Evolutionary conservation across 2,888 invertebrate genomes (phyloP).

Genomic region (Cataglyphis cursor): DNA sequence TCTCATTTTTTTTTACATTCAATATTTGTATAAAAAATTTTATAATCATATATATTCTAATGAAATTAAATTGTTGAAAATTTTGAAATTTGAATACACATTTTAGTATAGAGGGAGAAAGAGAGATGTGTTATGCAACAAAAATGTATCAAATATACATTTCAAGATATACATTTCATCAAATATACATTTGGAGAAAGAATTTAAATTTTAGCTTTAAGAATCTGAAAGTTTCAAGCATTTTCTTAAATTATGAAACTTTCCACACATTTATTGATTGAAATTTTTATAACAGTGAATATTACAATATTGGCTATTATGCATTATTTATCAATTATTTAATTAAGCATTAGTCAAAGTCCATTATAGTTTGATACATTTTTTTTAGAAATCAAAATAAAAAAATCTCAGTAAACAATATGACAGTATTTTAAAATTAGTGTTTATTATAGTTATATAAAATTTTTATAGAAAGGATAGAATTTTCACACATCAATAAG

Average conservation of each 20-base stretch:
- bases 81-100: not conserved
- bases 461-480: not conserved
- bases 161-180: not conserved
- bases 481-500: not conserved
- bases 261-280: not conserved
- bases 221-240: not conserved
- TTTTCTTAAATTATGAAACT: not conserved
- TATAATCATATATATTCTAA: not conserved
- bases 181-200: not conserved
- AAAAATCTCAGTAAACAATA: not conserved
- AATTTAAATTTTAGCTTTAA: not conserved
- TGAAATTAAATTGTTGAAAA: too few relatives aligned
- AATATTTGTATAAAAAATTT: not conserved
- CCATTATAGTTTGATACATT: not conserved
- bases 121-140: not conserved
- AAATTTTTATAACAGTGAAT: conserved; percentile 2
- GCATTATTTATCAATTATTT: not conserved
- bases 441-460: not conserved
- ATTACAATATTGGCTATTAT: not conserved
- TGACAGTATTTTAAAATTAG: too few relatives aligned
- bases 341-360: not conserved
- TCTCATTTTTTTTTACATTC: not conserved
- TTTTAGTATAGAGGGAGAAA: not conserved
- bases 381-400: not conserved
- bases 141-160: not conserved